phyloP scores from a whole-genome alignment of 2,113 vertebrate species.

The Rynchops niger region DNA sequence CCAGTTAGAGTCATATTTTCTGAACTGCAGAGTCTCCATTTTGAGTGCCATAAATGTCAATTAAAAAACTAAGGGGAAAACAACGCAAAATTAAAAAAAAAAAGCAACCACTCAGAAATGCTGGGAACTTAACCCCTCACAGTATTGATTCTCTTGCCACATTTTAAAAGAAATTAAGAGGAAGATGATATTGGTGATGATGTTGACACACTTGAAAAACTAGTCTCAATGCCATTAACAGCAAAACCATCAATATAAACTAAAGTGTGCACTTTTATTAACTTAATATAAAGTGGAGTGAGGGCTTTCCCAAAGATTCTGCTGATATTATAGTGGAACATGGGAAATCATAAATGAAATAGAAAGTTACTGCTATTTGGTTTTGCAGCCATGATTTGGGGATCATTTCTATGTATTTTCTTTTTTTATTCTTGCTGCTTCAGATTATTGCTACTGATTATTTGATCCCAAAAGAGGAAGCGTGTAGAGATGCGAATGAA shows the following conservation, averaged over 20 bases:
- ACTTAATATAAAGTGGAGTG: background rate
- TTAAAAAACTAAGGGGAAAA: background rate
- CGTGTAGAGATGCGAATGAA: background rate
- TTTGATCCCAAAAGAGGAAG: constrained; percentile 7
- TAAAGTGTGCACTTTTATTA: background rate
- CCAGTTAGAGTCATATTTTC: background rate
- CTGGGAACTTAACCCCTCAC: background rate
- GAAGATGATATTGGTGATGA: background rate
- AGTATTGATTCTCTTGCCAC: background rate
- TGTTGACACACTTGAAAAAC: background rate
- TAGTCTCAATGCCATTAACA: background rate
- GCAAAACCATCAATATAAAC: background rate
- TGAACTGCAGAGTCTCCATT: background rate
- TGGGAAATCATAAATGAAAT: background rate
- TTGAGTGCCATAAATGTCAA: background rate
- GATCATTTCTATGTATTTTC: background rate
- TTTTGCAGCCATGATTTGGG: background rate
- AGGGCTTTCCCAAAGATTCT: background rate
- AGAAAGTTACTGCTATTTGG: background rate
- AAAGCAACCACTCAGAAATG: background rate
- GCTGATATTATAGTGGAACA: background rate
- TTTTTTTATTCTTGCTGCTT: background rate
- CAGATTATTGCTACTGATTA: constrained; percentile 18
- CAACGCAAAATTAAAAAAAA: background rate
- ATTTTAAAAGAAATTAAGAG: background rate